Conservation (phyloP, 2,888 invertebrate species). For the Oligia strigilis region DNA sequence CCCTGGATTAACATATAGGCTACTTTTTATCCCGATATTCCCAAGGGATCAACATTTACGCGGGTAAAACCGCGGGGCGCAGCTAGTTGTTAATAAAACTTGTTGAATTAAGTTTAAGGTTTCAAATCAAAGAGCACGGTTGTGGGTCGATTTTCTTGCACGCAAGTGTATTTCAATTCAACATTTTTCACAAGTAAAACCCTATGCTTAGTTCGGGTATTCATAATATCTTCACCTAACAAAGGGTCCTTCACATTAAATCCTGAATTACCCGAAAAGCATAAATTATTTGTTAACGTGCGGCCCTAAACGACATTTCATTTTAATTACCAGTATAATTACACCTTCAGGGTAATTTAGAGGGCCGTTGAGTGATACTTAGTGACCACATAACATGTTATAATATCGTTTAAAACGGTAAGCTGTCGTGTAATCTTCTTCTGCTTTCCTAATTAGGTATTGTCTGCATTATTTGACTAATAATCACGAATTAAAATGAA, state of each 20-base stretch:
- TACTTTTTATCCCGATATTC: too few relatives aligned
- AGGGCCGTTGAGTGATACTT: constrained; percentile 64
- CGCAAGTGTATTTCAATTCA: not conserved
- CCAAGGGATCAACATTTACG: too few relatives aligned
- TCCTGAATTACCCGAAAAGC: constrained; percentile 51
- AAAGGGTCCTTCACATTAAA: constrained; percentile 56
- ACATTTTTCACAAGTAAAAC: not conserved
- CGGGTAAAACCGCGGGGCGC: too few relatives aligned
- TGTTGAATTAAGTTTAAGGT: too few relatives aligned
- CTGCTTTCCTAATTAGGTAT: constrained; percentile 13
- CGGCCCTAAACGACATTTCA: constrained; percentile 64
- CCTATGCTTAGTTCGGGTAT: not conserved
- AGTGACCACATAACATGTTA: constrained; percentile 63
- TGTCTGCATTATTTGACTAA: not conserved
- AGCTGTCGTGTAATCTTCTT: constrained; percentile 28
- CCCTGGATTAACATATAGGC: too few relatives aligned
- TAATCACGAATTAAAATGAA: not conserved
- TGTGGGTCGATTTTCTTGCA: not conserved
- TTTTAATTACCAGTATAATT: constrained; percentile 71
- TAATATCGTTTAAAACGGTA: constrained; percentile 42
- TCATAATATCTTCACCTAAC: constrained; percentile 13
- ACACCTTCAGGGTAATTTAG: constrained; percentile 67
- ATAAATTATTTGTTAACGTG: constrained; percentile 65
- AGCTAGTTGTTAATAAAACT: too few relatives aligned
- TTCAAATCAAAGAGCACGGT: too few relatives aligned